Base-by-base conservation (phyloP, 2,113 vertebrate genomes). In the Setophaga kirtlandii region DNA sequence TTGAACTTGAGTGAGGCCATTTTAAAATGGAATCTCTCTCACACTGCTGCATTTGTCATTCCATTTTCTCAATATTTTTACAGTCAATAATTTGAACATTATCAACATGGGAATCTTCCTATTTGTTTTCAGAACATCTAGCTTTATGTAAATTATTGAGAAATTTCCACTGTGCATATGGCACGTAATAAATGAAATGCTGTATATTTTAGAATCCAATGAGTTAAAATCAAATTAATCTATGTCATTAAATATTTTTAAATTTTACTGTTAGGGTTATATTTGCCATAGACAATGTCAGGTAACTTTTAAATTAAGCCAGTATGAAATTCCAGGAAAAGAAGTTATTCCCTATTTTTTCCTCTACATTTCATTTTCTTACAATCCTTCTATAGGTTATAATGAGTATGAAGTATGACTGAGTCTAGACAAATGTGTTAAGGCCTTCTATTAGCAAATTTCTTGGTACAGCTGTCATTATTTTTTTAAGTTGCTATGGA, bases 401-500 rank as follows among this genome's bases (percentile, higher is more conserved):
- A 94, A 91, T 88, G 63, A 91, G 59, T 80, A 74, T 90, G 87
- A 93, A 88, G 67, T 88, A 93, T 58, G 44, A 78, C 31, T 78
- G 82, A 83, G 82, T 80, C 71, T 81, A 94, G 73, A 94, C 92
- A 88, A 95, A 96, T 77, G 90, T 94, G 87, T 92, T 83, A 95
- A 96, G 75, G 82, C 24, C 68, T 92, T 93, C 91, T 95, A 90
- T 94, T 93, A 94, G 63, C 73, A 95, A 89, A 95, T 90, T 93
- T 95, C 94, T 93, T 90, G 47, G 75, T 95, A 86, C 76, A 93
- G 79, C 95, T 96, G 90, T 96, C 93, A 90, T 84, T 97, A 95
- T 93, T 89, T 96, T 95, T 96, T 96, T 85, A 90, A 75, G 95
- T 95, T 97, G 83, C 95, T 85, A 96, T 95, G 92, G 93, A 88